These are phyloP conservation scores for Ammodytes marinus DNA, from an alignment of 2,113 vertebrate species.

Conservation along the genomic window DNA sequence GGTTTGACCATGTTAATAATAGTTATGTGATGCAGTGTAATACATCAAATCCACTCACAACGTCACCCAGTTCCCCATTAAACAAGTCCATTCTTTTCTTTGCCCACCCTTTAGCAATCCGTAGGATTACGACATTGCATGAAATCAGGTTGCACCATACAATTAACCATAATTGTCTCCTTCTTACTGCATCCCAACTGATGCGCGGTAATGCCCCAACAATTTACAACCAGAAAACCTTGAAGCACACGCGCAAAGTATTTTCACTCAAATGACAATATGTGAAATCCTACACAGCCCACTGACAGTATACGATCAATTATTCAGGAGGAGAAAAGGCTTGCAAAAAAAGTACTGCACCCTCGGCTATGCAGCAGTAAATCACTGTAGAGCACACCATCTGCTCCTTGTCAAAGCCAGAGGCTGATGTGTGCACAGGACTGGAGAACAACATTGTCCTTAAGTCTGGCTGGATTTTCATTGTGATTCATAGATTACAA, in stretches of 20 bases:
- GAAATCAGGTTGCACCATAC: conserved; percentile 35
- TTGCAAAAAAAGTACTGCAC: conserved; percentile 68
- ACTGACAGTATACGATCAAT: conserved; percentile 72
- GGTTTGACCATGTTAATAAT: neutral
- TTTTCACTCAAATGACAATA: conserved; percentile 56
- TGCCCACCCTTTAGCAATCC: conserved; percentile 5
- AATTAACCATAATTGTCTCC: conserved; percentile 27
- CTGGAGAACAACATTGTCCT: conserved; percentile 60
- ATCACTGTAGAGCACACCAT: conserved; percentile 76
- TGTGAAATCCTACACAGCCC: conserved; percentile 67
- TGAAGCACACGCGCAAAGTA: conserved; percentile 52
- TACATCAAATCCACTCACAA: neutral
- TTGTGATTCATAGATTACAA: conserved; percentile 18
- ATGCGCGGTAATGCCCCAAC: conserved; percentile 53
- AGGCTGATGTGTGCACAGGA: conserved; percentile 54
- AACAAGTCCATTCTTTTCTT: conserved; percentile 6
- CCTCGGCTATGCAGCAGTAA: conserved; percentile 74
- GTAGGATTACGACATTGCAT: conserved; percentile 6
- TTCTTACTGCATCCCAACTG: conserved; percentile 40
- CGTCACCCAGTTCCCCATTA: neutral
- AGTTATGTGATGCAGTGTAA: neutral
- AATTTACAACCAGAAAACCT: conserved; percentile 68
- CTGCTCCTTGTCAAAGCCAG: conserved; percentile 71
- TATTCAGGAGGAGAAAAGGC: conserved; percentile 73
- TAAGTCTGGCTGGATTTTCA: conserved; percentile 49